These are phyloP conservation scores for Stylophora pistillata DNA, from an alignment of 64 coral and sea anemone species.

Conservation along the genomic window DNA sequence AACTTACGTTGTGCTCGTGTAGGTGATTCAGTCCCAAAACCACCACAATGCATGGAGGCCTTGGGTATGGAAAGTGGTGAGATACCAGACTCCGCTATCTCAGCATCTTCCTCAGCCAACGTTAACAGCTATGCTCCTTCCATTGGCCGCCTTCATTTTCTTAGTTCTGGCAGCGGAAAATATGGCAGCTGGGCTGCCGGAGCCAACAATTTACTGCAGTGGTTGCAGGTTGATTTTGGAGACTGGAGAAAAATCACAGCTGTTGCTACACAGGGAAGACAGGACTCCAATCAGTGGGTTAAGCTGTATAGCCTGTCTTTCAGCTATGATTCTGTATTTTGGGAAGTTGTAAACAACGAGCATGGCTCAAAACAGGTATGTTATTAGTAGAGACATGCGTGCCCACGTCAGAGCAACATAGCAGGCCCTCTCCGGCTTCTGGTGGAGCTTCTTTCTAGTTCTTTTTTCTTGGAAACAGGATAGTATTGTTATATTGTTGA, in stretches of 20 bases:
- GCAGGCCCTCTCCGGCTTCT: too few species aligned
- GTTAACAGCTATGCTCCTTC: constrained; percentile 10
- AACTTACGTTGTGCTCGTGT: not conserved
- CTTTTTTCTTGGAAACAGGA: too few species aligned
- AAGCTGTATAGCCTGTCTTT: constrained; percentile 35
- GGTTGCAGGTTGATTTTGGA: constrained; percentile 61
- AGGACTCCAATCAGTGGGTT: constrained; percentile 34
- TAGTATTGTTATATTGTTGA: too few species aligned
- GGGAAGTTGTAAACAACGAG: not conserved
- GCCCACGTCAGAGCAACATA: too few species aligned
- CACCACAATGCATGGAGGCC: constrained; percentile 26
- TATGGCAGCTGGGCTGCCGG: constrained; percentile 47
- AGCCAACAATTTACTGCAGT: constrained; percentile 26
- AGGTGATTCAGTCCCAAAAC: not conserved
- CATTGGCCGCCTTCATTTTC: constrained; percentile 36
- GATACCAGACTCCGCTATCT: constrained; percentile 22
- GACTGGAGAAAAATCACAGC: constrained; percentile 30
- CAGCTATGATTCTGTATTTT: constrained; percentile 28
- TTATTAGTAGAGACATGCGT: not conserved
- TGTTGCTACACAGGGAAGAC: constrained; percentile 48
- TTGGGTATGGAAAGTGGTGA: constrained; percentile 21
- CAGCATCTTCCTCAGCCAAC: constrained; percentile 47
- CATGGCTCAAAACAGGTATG: not conserved
- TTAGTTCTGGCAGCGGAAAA: constrained; percentile 17
- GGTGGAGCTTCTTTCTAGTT: too few species aligned